These are phyloP conservation scores for Uria aalge DNA, from an alignment of 2,113 vertebrate genomes.

Conservation along the genomic window DNA sequence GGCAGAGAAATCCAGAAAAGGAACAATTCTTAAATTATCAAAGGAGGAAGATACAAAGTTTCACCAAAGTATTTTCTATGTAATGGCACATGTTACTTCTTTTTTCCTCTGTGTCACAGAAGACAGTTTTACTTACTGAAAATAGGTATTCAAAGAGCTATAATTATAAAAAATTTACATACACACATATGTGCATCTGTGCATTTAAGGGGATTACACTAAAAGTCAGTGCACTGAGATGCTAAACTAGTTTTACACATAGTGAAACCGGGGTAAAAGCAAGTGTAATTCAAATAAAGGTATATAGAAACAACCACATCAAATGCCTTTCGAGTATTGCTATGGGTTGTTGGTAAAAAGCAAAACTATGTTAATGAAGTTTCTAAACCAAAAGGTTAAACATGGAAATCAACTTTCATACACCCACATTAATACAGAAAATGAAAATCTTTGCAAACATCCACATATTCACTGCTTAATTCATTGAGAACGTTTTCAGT, in stretches of 20 bases:
- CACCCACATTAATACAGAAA: neutral
- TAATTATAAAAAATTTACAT: neutral
- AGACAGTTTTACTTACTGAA: neutral
- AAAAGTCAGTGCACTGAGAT: neutral
- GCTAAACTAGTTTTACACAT: neutral
- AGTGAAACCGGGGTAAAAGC: conserved; percentile 6
- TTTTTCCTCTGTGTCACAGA: neutral
- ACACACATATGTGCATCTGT: neutral
- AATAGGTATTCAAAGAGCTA: neutral
- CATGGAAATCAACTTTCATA: neutral
- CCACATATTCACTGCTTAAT: neutral
- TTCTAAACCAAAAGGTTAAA: neutral
- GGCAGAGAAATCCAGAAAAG: neutral
- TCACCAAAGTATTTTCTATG: neutral
- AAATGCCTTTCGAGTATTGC: neutral
- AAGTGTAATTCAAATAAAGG: neutral
- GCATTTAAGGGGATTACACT: neutral
- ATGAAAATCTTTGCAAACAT: neutral
- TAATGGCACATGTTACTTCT: neutral
- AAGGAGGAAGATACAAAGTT: neutral
- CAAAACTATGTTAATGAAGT: conserved; percentile 4
- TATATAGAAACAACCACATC: conserved; percentile 11
- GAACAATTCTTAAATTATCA: neutral
- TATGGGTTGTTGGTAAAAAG: neutral
- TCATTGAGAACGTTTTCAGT: neutral